phyloP scores from a whole-genome alignment of 2,888 invertebrate genomes.

The Tortricodes alternella region DNA sequence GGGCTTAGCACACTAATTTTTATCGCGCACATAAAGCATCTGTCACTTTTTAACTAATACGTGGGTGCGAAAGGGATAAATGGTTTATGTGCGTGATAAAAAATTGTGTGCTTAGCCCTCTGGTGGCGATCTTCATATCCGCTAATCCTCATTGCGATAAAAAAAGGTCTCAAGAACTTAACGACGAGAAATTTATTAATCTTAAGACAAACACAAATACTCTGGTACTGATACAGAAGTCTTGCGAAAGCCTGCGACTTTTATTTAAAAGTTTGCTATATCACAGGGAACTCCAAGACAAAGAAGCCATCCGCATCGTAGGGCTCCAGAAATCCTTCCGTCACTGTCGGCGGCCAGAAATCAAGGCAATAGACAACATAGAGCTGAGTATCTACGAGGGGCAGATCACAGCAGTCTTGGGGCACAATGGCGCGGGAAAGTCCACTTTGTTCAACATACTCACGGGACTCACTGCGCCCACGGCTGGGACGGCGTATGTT shows the following conservation, averaged over 20 bases:
- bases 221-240: too few relatives aligned
- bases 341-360: conserved; percentile 85
- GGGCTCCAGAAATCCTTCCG: conserved; percentile 89
- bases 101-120: too few relatives aligned
- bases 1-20: too few relatives aligned
- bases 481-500: conserved; percentile 88
- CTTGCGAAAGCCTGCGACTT: not conserved
- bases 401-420: conserved; percentile 92
- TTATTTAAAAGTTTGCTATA: not conserved
- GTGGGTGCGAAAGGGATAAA: too few relatives aligned
- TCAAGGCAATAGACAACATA: conserved; percentile 89
- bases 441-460: conserved; percentile 93
- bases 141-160: too few relatives aligned
- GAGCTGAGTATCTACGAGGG: conserved; percentile 92
- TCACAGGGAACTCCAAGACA: conserved; percentile 85
- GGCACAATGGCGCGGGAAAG: conserved; percentile 94
- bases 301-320: conserved; percentile 89
- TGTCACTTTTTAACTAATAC: too few relatives aligned
- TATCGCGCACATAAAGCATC: too few relatives aligned
- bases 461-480: conserved; percentile 90
- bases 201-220: too few relatives aligned
- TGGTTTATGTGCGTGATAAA: too few relatives aligned
- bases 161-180: too few relatives aligned
- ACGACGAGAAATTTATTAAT: too few relatives aligned
- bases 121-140: too few relatives aligned